phyloP scores from a whole-genome alignment of 2,113 vertebrate genomes.

The Sphaerodactylus townsendi region DNA sequence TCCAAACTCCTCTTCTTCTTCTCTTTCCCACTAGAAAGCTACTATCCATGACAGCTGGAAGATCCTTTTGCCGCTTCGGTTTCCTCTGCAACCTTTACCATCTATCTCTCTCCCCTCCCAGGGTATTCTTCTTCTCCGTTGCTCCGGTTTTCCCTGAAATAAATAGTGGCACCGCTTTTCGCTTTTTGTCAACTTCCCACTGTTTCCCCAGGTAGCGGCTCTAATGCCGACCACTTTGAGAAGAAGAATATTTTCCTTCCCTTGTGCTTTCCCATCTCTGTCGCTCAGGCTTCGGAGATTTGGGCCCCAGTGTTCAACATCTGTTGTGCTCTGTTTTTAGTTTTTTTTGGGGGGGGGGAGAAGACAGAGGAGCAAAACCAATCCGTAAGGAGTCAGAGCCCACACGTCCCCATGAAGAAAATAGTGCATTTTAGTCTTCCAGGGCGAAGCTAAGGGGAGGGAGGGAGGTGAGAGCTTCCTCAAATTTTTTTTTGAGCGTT shows the following conservation, averaged over 20 bases:
- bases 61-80: not conserved
- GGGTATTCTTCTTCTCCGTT: not conserved
- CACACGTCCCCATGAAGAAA: too few species aligned
- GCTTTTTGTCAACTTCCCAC: not conserved
- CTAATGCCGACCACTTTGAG: constrained; percentile 3
- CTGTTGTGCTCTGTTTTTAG: constrained; percentile 45
- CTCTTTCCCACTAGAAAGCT: too few species aligned
- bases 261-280: constrained; percentile 19
- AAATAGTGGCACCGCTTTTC: not conserved
- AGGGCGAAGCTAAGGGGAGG: too few species aligned
- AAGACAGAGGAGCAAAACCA: too few species aligned
- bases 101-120: not conserved
- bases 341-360: not conserved
- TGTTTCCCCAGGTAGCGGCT: not conserved
- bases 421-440: too few species aligned
- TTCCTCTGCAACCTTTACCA: constrained; percentile 2
- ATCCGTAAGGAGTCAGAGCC: too few species aligned
- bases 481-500: too few species aligned
- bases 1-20: too few species aligned
- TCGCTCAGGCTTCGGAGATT: constrained; percentile 45
- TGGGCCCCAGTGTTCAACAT: constrained; percentile 48
- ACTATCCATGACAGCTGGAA: constrained; percentile 17
- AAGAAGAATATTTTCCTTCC: not conserved
- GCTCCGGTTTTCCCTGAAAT: not conserved
- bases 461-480: too few species aligned